Conservation (phyloP, 2,797 vertebrate genomes). For the Tauraco hartlaubi region DNA sequence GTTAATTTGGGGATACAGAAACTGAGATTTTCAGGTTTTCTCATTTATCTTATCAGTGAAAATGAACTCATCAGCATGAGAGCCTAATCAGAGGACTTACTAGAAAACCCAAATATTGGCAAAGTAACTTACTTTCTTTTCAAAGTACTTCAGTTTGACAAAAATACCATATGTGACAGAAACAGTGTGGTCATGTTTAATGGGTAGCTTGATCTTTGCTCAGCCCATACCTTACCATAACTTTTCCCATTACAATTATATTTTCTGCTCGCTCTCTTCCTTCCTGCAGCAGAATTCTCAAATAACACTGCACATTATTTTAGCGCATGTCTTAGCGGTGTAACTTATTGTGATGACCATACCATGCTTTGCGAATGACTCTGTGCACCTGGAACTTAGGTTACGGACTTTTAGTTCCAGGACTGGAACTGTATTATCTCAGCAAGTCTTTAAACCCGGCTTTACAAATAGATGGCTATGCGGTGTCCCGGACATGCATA, state of each 20-base stretch:
- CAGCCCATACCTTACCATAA: not conserved
- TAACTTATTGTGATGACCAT: constrained; percentile 60
- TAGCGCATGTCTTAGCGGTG: constrained; percentile 11
- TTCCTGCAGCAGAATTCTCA: constrained; percentile 37
- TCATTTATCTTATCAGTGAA: not conserved
- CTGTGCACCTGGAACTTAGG: constrained; percentile 54
- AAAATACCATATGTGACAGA: constrained; percentile 22
- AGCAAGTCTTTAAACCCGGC: constrained; percentile 63
- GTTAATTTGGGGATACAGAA: not conserved
- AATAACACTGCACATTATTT: constrained; percentile 41
- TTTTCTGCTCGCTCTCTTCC: constrained; percentile 23
- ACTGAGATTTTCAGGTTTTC: not conserved
- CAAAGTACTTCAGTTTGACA: not conserved
- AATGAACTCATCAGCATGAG: not conserved
- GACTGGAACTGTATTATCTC: constrained; percentile 56
- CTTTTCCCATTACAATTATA: constrained; percentile 34
- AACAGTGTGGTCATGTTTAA: not conserved
- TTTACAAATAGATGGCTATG: constrained; percentile 41
- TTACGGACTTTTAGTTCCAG: constrained; percentile 65
- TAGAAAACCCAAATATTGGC: not conserved
- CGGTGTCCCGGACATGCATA: constrained; percentile 10
- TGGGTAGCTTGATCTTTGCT: not conserved
- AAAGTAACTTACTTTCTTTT: not conserved
- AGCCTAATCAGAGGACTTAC: not conserved
- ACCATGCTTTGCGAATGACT: constrained; percentile 53